phyloP scores from a whole-genome alignment of 92 coral and sea anemone species.

The Epizoanthus ramosus region DNA sequence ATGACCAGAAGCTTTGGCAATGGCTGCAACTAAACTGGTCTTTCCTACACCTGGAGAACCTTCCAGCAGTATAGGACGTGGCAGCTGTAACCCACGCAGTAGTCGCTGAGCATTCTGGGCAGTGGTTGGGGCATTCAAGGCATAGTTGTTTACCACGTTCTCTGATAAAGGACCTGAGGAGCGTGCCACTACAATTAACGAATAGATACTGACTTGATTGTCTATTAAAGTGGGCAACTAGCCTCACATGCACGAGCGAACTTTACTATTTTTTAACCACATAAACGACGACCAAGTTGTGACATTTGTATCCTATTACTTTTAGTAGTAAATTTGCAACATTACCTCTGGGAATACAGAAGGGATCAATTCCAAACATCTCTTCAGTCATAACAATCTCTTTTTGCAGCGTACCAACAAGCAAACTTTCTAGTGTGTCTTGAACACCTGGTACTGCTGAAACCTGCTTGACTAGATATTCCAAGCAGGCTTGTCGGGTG shows the following conservation, averaged over 20 bases:
- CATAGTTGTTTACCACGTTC: constrained; percentile 63
- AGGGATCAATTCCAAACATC: constrained; percentile 79
- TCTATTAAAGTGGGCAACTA: too few relatives aligned
- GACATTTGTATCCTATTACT: background rate
- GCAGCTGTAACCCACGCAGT: constrained; percentile 84
- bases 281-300: background rate
- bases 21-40: constrained; percentile 92
- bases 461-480: constrained; percentile 70
- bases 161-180: constrained; percentile 73
- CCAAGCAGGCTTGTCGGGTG: constrained; percentile 73
- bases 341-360: constrained; percentile 73
- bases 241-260: too few relatives aligned
- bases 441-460: constrained; percentile 13
- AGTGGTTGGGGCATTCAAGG: constrained; percentile 92
- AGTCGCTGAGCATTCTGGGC: constrained; percentile 89
- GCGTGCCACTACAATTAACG: background rate
- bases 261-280: too few relatives aligned
- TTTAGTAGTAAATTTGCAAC: background rate
- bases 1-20: constrained; percentile 95
- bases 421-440: background rate
- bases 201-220: too few relatives aligned
- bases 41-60: constrained; percentile 99
- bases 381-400: constrained; percentile 41
- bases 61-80: constrained; percentile 90
- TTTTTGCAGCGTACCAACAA: constrained; percentile 7